Evolutionary conservation across 2,888 invertebrate species (phyloP), one percentile per base, ranked within the genome.

Genomic region (Malthinus flaveolus): DNA sequence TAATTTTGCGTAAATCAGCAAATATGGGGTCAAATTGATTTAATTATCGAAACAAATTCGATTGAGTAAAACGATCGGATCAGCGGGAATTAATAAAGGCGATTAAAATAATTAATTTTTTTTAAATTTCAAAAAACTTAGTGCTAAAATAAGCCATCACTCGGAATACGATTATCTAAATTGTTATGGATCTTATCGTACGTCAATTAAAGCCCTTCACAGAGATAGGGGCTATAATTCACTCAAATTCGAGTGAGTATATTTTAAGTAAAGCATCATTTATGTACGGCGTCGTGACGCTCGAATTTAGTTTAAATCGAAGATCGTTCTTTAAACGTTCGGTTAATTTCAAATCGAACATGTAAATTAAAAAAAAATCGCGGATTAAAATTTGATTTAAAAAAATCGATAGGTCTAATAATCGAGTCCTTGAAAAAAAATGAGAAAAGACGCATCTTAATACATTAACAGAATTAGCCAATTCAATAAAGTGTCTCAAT

Each of bases 281-380:
- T 73, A 71, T 69, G 70, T 70, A 67, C 65, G 56, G 70, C 72
- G 70, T 72, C 73, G 65, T 68, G 72, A 71, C 71, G 73, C 69
- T 59, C 50, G 56, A 64, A 66, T 61, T 66, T 70, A 72, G 72
- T 71, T 64, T 64, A 63, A 63, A 67, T 63, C 62, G 45, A 49
- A 34, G 47, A 57, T 50, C 49, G 46, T 32, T 52, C 48, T 23
- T 55, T 52, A 39, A 59, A 51, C 55, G 55, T 55, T 59, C 42
- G 42, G 36, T 52, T 32, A 44, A 51, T 42, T 42, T 42, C 32
- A 12, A 11, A 32, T 11, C n/a, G 13, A 42, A 42, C 23, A 32
- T 45, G 39, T 54, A 34, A 54, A 12, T 36, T 47, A 23, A 31
- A 23, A 23, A 45, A 48, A 35, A 13, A n/a, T 9, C 48, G 33